Base-by-base conservation (phyloP, 1,140 invertebrate species). In the Tetranychus urticae region DNA sequence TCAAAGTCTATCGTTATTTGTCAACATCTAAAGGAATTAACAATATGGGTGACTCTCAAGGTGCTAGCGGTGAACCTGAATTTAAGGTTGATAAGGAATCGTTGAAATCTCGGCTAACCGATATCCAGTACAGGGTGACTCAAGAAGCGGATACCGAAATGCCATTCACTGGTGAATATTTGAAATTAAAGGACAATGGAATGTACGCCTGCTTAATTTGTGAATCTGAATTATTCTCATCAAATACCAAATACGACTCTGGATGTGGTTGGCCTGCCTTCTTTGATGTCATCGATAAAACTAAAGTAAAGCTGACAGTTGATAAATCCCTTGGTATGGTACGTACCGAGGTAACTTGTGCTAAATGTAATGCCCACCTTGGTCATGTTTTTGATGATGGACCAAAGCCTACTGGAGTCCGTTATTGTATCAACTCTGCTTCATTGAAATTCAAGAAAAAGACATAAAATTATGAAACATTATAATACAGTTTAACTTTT, bases 241-340 rank as follows among this genome's bases (percentile, higher is more conserved):
- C 90, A 0, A 82, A 89, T 67, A 85, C 83, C 34, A 97, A 97
- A 78, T 97, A 84, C 75, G 87, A 96, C 71, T 89, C 88, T 61
- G 84, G 86, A 60, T 96, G 89, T 74, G 92, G 93, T 55, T 97
- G 92, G 92, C 92, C 92, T n/a, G 87, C 91, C 61, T 97, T 97
- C 74, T 91, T 84, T 73, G 87, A 94, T 78, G 87, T 93, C 66
- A 77, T 93, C 56, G 82, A 87, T 71, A 81, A 85, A 72, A 84
- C 84, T 64, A 84, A 83, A 76, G 81, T 96, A 3, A 88, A 85
- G 68, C 73, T 91, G 65, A 85, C 81, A 66, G 82, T 84, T 69
- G 90, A 94, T 72, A 82, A 83, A 50, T 85, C 86, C 69, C 81
- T 86, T 78, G 86, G 89, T 76, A 83, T 77, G 79, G 71, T 45